phyloP scores from a whole-genome alignment of 2,113 vertebrate genomes.

The Cnemophilus loriae region DNA sequence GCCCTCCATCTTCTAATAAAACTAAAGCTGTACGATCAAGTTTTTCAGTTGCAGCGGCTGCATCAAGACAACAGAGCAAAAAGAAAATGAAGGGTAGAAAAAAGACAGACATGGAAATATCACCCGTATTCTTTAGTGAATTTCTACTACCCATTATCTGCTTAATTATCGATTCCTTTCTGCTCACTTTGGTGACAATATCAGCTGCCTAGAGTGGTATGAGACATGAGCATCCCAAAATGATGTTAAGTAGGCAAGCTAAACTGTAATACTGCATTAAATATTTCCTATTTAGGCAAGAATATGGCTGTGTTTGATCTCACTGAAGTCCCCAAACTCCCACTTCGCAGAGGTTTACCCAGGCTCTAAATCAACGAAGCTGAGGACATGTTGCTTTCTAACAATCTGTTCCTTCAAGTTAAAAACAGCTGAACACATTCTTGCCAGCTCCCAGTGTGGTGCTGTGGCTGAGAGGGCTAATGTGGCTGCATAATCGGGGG shows the following conservation, averaged over 20 bases:
- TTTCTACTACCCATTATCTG: background rate
- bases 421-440: conserved; percentile 26
- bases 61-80: background rate
- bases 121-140: background rate
- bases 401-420: conserved; percentile 40
- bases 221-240: background rate
- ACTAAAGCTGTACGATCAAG: background rate
- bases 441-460: conserved; percentile 12
- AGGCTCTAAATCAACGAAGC: conserved; percentile 9
- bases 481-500: conserved; percentile 39
- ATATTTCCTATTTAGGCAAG: background rate
- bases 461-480: conserved; percentile 44
- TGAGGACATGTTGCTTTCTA: conserved; percentile 12
- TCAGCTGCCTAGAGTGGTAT: background rate
- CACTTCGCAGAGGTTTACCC: background rate
- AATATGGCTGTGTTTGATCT: background rate
- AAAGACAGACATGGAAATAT: background rate
- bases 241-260: background rate
- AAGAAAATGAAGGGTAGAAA: background rate
- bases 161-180: background rate
- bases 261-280: background rate
- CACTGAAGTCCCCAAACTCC: background rate
- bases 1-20: background rate
- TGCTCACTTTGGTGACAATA: background rate
- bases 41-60: background rate